Evolutionary conservation across 2,797 vertebrate species (phyloP), one percentile per base, ranked within the genome.

Genomic region (Anas bernieri): DNA sequence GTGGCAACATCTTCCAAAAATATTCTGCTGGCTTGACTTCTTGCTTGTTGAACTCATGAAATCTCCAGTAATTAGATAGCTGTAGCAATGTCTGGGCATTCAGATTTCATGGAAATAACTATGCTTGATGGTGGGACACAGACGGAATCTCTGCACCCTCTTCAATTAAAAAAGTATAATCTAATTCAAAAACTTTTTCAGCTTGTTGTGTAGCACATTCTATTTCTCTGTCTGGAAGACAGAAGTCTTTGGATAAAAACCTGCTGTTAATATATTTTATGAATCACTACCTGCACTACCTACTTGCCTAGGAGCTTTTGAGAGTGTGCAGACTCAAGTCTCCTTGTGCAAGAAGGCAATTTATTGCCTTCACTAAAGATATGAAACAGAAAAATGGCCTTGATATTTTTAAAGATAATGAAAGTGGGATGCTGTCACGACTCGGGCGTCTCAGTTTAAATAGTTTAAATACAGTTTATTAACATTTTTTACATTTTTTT

Each of bases 221-320:
- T 6, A 1, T 22, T 54, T 58, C 69, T 89, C 33, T 8, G 37
- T 75, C 83, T 78, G 46, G 61, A 63, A 86, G 66, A 30, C 12
- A 79, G 81, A n/a, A 90, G 85, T 66, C 30, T 43, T n/a, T 74
- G 78, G 74, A 79, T 18, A 54, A 64, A 87, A 88, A 70, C 48
- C 45, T 92, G 73, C 33, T 85, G 23, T n/a, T 74, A 22, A 4
- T 13, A 0, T 70, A 59, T 92, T 91, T 92, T 74, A 77, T 64
- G 37, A 82, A 82, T 37, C 37, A 33, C 31, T 86, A 46, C 35
- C 55, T 52, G 6, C 30, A n/a, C 46, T 56, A 56, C 22, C 30
- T 41, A 45, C 37, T 78, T 33, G 45, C 45, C 62, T 92, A 56
- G 22, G 48, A 70, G 20, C 58, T 85, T 70, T 72, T 45, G 48